Conservation (phyloP, 2,113 vertebrate genomes). For the Trogon melanurus region DNA sequence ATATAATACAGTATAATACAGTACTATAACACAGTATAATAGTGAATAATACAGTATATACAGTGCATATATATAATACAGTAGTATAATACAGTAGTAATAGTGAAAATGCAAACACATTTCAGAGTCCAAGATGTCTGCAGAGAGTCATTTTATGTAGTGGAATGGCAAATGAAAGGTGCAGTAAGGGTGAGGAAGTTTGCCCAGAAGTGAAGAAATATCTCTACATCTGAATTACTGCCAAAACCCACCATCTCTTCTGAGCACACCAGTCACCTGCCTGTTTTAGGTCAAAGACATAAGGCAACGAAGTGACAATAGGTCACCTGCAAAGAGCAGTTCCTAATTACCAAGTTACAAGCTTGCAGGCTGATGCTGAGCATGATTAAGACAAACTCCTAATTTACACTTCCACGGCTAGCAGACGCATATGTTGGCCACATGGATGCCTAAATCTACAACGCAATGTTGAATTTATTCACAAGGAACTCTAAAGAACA, state of each 20-base stretch:
- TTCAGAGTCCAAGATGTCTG: not conserved
- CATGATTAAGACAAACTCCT: not conserved
- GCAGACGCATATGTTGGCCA: not conserved
- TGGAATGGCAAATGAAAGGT: not conserved
- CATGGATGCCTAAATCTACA: not conserved
- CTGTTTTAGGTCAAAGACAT: not conserved
- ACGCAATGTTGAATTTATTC: not conserved
- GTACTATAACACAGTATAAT: no score
- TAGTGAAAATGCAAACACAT: not conserved
- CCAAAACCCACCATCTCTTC: fast-evolving
- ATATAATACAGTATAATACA: no score
- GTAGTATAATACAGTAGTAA: not conserved
- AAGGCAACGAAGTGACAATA: not conserved
- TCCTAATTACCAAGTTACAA: not conserved
- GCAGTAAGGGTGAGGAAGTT: not conserved
- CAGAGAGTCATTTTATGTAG: not conserved
- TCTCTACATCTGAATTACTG: not conserved
- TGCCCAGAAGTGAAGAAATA: not conserved
- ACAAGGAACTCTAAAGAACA: not conserved
- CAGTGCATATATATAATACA: no score
- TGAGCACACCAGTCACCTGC: not conserved
- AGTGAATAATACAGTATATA: no score
- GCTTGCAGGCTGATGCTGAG: not conserved
- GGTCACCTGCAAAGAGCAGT: not conserved
- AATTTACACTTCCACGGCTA: not conserved